Evolutionary conservation across 2,113 vertebrate genomes (phyloP).

Genomic region (Orientallactaga bullata): DNA sequence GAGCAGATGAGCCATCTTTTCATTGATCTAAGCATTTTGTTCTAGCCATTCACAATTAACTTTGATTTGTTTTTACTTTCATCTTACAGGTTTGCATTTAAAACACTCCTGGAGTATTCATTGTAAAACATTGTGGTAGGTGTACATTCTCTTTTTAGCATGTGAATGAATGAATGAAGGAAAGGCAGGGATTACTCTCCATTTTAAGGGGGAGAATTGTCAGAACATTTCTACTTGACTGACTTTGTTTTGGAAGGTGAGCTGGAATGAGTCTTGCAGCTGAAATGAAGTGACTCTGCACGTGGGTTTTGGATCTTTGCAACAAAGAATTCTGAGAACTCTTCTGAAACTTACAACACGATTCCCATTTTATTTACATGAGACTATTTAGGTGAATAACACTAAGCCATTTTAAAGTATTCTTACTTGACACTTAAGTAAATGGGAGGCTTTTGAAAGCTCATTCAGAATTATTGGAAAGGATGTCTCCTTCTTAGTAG

Average conservation of each 20-base stretch:
- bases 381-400: constrained; percentile 61
- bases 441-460: constrained; percentile 56
- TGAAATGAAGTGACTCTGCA: neutral
- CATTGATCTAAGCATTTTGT: constrained; percentile 88
- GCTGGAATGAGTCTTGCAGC: constrained; percentile 63
- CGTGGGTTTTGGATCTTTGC: neutral
- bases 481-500: constrained; percentile 43
- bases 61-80: constrained; percentile 90
- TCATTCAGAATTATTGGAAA: constrained; percentile 65
- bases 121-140: constrained; percentile 83
- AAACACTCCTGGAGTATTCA: constrained; percentile 83
- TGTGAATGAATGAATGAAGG: constrained; percentile 71
- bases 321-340: neutral
- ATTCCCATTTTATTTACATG: constrained; percentile 62
- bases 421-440: constrained; percentile 49
- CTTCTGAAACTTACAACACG: constrained; percentile 21
- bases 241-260: constrained; percentile 77
- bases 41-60: constrained; percentile 88
- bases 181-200: constrained; percentile 61
- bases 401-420: constrained; percentile 47
- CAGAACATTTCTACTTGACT: constrained; percentile 55
- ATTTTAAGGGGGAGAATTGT: constrained; percentile 32
- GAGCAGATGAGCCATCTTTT: constrained; percentile 83
- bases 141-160: constrained; percentile 77
- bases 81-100: constrained; percentile 85